phyloP scores from a whole-genome alignment of 2,797 vertebrate species.

The Tragelaphus oryx region DNA sequence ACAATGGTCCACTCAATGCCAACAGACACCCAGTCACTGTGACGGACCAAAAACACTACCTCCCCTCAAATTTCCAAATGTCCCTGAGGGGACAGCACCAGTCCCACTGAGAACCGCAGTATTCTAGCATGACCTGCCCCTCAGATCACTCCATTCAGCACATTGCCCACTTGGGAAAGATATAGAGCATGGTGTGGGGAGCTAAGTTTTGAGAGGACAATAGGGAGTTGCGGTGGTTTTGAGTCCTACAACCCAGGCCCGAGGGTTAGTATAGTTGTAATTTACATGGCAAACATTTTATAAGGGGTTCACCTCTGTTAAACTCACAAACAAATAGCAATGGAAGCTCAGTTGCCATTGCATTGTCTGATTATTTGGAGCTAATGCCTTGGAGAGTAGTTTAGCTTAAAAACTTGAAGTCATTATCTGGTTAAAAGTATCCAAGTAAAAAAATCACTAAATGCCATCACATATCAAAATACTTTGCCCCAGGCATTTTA shows the following conservation, averaged over 20 bases:
- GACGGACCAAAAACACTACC: not conserved
- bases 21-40: not conserved
- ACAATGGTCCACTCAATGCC: not conserved
- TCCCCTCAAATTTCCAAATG: not conserved
- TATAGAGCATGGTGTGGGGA: accelerated
- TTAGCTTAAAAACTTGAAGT: not conserved
- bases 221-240: not conserved
- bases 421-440: not conserved
- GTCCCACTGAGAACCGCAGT: not conserved
- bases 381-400: not conserved
- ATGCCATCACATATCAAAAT: not conserved
- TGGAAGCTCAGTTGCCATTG: not conserved
- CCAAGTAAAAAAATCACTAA: not conserved
- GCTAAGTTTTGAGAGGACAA: not conserved
- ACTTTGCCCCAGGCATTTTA: not conserved
- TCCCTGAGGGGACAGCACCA: not conserved
- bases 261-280: not conserved
- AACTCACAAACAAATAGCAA: not conserved
- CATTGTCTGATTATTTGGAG: not conserved
- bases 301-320: not conserved
- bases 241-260: not conserved
- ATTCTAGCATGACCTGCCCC: not conserved
- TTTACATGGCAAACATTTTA: not conserved
- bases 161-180: not conserved
- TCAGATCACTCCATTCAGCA: not conserved